phyloP scores from a whole-genome alignment of 2,113 vertebrate genomes.

The Zingel zingel region DNA sequence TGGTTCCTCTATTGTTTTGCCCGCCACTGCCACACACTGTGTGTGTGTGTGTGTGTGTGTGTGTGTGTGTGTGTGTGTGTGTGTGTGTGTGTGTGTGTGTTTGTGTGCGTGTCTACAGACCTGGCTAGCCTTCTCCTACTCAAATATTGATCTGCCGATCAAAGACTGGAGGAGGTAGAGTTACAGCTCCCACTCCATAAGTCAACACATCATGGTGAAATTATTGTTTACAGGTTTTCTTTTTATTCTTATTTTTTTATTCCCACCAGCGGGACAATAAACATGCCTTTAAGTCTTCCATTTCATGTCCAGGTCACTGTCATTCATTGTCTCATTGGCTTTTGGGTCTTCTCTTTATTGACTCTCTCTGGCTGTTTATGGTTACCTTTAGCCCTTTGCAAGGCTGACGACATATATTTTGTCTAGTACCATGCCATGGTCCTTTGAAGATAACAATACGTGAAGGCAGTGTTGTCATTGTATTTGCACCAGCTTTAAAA shows the following conservation, averaged over 20 bases:
- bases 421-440: constrained; percentile 16
- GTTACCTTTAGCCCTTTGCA: constrained; percentile 1
- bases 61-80: not conserved
- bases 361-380: not conserved
- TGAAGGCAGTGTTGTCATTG: constrained; percentile 15
- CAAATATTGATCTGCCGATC: constrained; percentile 67
- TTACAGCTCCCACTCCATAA: constrained; percentile 32
- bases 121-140: constrained; percentile 48
- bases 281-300: not conserved
- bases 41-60: constrained; percentile 15
- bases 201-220: constrained; percentile 33
- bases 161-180: constrained; percentile 34
- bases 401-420: constrained; percentile 16
- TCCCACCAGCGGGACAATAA: not conserved
- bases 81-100: not conserved
- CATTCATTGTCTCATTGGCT: constrained; percentile 23
- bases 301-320: constrained; percentile 21
- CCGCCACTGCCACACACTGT: not conserved
- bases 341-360: constrained; percentile 13
- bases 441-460: constrained; percentile 42
- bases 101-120: constrained; percentile 17
- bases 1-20: constrained; percentile 18
- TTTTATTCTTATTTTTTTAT: constrained; percentile 9
- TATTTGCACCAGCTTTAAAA: constrained; percentile 50
- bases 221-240: constrained; percentile 13